These are phyloP conservation scores for Limenitis camilla DNA, from an alignment of 2,888 invertebrate genomes.

Conservation along the genomic window DNA sequence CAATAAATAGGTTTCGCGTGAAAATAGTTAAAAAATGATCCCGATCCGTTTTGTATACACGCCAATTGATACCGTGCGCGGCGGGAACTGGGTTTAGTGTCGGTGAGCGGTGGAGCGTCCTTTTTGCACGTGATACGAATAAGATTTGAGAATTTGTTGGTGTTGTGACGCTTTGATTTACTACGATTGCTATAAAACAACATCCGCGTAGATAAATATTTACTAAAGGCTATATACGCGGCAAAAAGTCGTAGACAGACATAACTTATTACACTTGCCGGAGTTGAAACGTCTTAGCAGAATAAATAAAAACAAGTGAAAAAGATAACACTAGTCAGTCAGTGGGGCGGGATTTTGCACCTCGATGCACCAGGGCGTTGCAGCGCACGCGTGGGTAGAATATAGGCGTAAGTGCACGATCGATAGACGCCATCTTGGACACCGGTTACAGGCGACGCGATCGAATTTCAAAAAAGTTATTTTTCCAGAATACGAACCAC, in stretches of 20 bases:
- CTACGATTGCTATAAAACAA: slow-evolving; percentile 16
- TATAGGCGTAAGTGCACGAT: slow-evolving; percentile 59
- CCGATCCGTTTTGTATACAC: slow-evolving; percentile 32
- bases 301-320: slow-evolving; percentile 6
- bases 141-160: slow-evolving; percentile 42
- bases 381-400: slow-evolving; percentile 63
- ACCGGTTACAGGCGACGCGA: slow-evolving; percentile 38
- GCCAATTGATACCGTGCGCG: slow-evolving; percentile 39
- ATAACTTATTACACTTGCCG: background rate
- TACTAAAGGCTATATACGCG: too few species aligned
- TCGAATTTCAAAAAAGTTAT: slow-evolving; percentile 22
- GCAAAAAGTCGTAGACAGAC: background rate
- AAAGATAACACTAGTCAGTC: slow-evolving; percentile 9
- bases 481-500: slow-evolving; percentile 3
- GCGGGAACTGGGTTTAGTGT: slow-evolving; percentile 38
- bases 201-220: slow-evolving; percentile 6
- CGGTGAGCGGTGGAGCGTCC: slow-evolving; percentile 28
- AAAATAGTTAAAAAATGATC: slow-evolving; percentile 64
- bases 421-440: slow-evolving; percentile 69
- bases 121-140: slow-evolving; percentile 39
- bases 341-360: slow-evolving; percentile 27
- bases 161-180: slow-evolving; percentile 31
- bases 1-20: slow-evolving; percentile 64
- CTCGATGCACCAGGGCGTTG: slow-evolving; percentile 44
- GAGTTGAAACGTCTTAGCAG: slow-evolving; percentile 1